Percentiles rank a stretch among this genome's conserved stretches.
These are phyloP conservation scores for Mus minutoides DNA, from an alignment of 2,797 vertebrate genomes.

Conservation along the genomic window DNA sequence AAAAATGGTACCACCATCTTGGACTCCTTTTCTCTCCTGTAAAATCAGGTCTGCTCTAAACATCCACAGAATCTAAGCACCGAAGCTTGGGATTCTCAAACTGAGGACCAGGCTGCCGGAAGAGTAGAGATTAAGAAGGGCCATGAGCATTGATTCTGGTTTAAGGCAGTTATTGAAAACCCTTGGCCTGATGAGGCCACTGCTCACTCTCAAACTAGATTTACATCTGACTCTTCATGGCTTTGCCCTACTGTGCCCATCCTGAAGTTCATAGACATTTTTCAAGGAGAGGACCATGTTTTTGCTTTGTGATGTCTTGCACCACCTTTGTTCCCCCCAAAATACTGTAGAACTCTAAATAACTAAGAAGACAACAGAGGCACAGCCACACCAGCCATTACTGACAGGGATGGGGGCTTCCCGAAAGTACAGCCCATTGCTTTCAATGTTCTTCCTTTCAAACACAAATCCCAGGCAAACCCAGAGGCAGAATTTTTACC, in stretches of 20 bases:
- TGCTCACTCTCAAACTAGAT: neutral
- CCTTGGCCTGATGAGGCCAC: accelerated
- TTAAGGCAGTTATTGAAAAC: neutral
- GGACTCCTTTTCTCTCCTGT: neutral
- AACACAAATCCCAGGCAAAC: neutral
- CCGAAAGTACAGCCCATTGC: neutral
- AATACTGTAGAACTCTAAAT: neutral
- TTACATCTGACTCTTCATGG: neutral
- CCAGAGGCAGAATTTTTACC: neutral
- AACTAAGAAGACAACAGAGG: neutral
- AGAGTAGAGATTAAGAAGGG: neutral
- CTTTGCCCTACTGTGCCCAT: neutral
- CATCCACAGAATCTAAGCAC: neutral
- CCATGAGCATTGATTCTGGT: neutral
- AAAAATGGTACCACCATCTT: neutral
- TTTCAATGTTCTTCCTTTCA: neutral
- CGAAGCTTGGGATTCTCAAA: neutral
- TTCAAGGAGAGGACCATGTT: neutral
- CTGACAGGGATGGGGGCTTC: neutral
- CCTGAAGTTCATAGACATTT: neutral
- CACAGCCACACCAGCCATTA: neutral
- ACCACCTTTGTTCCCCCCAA: neutral
- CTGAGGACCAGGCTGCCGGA: neutral
- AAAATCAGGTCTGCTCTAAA: neutral
- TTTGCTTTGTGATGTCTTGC: neutral